Base-by-base conservation (phyloP, 2,113 vertebrate genomes). In the Clarias gariepinus region DNA sequence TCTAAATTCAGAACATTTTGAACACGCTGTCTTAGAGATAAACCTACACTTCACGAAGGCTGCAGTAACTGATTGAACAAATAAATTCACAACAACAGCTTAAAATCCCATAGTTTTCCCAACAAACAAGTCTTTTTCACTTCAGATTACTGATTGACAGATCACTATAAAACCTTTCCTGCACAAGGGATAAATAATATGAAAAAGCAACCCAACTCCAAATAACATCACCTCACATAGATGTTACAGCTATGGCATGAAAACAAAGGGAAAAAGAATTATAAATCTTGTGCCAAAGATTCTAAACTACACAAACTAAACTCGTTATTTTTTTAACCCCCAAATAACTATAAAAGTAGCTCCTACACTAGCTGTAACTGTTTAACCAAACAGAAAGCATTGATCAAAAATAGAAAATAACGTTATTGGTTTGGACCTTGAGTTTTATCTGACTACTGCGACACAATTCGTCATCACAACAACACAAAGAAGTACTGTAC, bases 131-230 rank as follows among this genome's bases (percentile, higher is more conserved):
- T 84, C 82, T 83, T 86, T 82, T 88, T 85, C 87, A 25, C 88
- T 91, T 88, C 86, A 88, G 82, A 90, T 87, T 25, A 63, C 90
- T 57, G 63, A 91, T 91, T 87, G 86, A 89, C 85, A 79, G 85
- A 91, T 89, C 81, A 74, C 90, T 85, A 92, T 89, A 78, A 93
- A 91, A 91, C 85, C 78, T 25, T 81, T 63, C 15, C 13, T 30
- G 76, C 53, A 57, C 41, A 63, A 61, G 41, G 60, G 47, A 89
- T 58, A 15, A 25, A 68, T 41, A 80, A 63, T 36, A 74, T 74
- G 41, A 82, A 55, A 47, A 18, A 18, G 28, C 55, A 85, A 25
- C 64, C 9, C 18, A 61, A 41, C n/a, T 33, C 25, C 16, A 74
- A 73, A 69, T 18, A 33, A 16, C 5, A 15, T 33, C 28, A 28